phyloP scores from a whole-genome alignment of 2,888 invertebrate species.

The Conus canariensis region DNA sequence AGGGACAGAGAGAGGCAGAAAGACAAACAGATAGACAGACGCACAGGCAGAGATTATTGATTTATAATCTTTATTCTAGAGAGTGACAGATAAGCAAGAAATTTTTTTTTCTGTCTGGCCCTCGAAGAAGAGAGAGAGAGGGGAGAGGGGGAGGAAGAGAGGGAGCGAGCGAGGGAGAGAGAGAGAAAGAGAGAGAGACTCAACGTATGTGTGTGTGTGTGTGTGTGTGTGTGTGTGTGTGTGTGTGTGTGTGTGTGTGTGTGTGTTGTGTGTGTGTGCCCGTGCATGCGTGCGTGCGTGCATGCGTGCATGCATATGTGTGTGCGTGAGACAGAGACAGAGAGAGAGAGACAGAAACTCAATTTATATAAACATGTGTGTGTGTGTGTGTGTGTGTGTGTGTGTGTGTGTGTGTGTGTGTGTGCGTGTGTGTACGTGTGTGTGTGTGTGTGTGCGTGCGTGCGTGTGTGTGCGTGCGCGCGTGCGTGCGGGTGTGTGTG shows the following conservation, averaged over 20 bases:
- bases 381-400: no score
- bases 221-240: background rate
- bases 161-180: no score
- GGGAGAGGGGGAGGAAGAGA: no score
- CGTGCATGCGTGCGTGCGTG: background rate
- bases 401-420: background rate
- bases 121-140: no score
- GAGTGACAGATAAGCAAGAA: no score
- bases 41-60: background rate
- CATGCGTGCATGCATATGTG: background rate
- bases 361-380: no score
- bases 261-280: background rate
- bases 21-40: background rate
- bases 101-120: no score
- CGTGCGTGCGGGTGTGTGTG: slow-evolving; percentile 10
- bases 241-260: slow-evolving; percentile 5
- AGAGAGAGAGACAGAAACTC: no score
- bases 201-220: background rate
- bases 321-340: no score
- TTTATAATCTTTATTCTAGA: no score
- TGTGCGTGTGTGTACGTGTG: background rate
- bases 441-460: background rate
- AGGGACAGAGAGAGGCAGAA: background rate
- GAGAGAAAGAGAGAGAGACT: no score
- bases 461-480: slow-evolving; percentile 12